phyloP scores from a whole-genome alignment of 2,888 invertebrate species.

The Pheosia gnoma region DNA sequence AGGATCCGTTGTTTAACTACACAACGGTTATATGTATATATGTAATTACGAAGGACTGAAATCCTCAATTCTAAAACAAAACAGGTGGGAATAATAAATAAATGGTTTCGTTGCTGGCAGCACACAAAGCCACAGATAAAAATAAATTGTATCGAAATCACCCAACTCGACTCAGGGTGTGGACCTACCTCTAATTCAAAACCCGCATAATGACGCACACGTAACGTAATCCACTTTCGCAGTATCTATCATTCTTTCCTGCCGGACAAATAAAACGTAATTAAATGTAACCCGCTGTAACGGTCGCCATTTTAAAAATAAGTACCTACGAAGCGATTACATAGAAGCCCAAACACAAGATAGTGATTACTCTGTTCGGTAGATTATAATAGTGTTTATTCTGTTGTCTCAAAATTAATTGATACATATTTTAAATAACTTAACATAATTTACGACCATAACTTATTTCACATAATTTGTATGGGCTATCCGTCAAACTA shows the following conservation, averaged over 20 bases:
- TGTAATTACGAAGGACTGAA: too few relatives aligned
- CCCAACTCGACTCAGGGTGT: slow-evolving; percentile 13
- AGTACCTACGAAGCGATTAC: slow-evolving; percentile 38
- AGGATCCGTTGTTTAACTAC: too few relatives aligned
- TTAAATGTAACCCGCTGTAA: slow-evolving; percentile 39
- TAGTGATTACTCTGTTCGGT: too few relatives aligned
- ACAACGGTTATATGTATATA: too few relatives aligned
- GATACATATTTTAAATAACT: too few relatives aligned
- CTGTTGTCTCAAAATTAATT: too few relatives aligned
- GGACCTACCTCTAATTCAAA: slow-evolving; percentile 13
- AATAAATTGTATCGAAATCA: slow-evolving; percentile 24
- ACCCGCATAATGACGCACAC: slow-evolving; percentile 23
- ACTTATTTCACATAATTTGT: too few relatives aligned
- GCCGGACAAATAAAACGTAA: slow-evolving; percentile 30
- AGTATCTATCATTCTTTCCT: slow-evolving; percentile 9
- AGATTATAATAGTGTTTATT: neutral
- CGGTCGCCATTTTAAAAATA: slow-evolving; percentile 46
- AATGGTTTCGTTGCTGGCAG: neutral
- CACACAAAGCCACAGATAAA: slow-evolving; percentile 13
- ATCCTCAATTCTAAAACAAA: neutral
- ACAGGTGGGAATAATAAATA: neutral
- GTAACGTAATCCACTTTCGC: slow-evolving; percentile 9
- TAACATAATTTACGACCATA: too few relatives aligned
- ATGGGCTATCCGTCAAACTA: too few relatives aligned
- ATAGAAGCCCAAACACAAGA: slow-evolving; percentile 19